Evolutionary conservation across 2,113 vertebrate genomes (phyloP), one percentile per base, ranked within the genome.

Genomic region (Synchiropus splendidus): DNA sequence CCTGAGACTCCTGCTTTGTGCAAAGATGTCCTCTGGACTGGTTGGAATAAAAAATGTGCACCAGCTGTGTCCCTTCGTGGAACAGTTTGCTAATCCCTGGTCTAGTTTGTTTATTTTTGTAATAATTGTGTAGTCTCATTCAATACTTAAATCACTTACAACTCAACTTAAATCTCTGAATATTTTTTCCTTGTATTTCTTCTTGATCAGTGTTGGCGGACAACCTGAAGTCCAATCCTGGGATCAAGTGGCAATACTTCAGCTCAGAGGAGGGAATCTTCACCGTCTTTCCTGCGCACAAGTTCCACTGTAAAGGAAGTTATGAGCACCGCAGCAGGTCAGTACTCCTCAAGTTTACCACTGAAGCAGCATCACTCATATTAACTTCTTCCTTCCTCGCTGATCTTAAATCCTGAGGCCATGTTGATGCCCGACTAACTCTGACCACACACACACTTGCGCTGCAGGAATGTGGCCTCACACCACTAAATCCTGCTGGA

Each of bases 201-300:
- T 36, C 3, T 14, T 41, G 34, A 53, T 1, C 74, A 99, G 95
- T 97, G 54, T 84, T 99, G 62, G 95, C 92, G 43, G 94, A 99
- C 77, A 98, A 99, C 80, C 88, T 99, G 70, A 98, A 98, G 80
- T 97, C 94, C 11, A 98, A 98, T 81, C 92, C 94, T 1, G 94
- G 95, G 2, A 97, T 99, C 59, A 98, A 98, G 61, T 99, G 95
- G 95, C 95, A 99, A 48, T 99, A 98, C 79, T 99, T 98, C 85
- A 99, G 95, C 80, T 97, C 94, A 0, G 94, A 99, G 81, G 95
- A 99, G 83, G 95, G 95, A 17, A 96, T 99, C 74, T 99, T 98
- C 73, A 98, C 95, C 0, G 89, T 98, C 39, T 99, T 99, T 61
- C 95, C 95, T 5, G 95, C 95, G 10, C 94, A 98, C 83, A 97